Base-by-base conservation (phyloP, 2,888 invertebrate species). In the Drosophila limbata region DNA sequence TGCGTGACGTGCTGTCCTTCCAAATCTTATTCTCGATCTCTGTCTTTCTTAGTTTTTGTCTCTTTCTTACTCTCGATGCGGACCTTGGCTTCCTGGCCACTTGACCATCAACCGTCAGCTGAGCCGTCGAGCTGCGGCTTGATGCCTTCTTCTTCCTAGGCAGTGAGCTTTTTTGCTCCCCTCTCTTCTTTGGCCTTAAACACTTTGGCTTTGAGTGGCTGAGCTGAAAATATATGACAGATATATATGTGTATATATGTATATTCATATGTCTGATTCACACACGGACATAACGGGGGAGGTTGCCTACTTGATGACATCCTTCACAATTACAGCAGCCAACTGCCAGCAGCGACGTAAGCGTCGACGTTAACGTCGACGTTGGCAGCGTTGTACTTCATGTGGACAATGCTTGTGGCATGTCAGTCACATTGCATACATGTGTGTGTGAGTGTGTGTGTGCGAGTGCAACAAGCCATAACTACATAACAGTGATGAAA, bases 251-350 rank as follows among this genome's bases (percentile, higher is more conserved):
- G 33, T 55, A 50, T 53, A 50, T 39, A n/a, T 17, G 42, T 42
- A 60, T 56, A 44, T 59, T 51, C 57, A 57, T 53, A 44, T 62
- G 61, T 39, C 31, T 65, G 51, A 68, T 39, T 45, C 56, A 33
- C 53, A 65, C 62, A 60, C 63, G 50, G 51, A 64, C 63, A 50
- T 44, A 45, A 42, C 35, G n/a, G 51, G 69, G 73, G 5, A 25
- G 82, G 53, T 53, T 77, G 71, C 63, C 81, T 79, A 83, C 86
- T 86, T 89, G 85, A 89, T 80, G 85, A 76, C 85, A 87, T 89
- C 78, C 86, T 87, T 89, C 88, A 86, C 77, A 87, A 89, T 89
- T 89, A 82, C 89, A 84, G 78, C 81, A 84, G 76, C 69, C 65
- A 75, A 77, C 55, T 57, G 71, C 62, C 71, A 63, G 50, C 69